Evolutionary conservation across 2,797 vertebrate species (phyloP).

Genomic region (Meda fulgida): DNA sequence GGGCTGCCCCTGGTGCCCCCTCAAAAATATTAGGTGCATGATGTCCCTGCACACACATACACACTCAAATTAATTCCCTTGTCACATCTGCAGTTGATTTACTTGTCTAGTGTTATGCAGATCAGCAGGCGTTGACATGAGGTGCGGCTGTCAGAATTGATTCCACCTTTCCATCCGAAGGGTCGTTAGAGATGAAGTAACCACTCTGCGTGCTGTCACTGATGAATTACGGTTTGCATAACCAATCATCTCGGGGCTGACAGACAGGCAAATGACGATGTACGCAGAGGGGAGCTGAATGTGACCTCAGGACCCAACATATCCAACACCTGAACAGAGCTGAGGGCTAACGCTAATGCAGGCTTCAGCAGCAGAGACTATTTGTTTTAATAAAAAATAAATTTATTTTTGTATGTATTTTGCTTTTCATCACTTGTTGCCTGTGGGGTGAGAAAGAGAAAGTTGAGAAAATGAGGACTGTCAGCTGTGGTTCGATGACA

Average conservation of each 20-base stretch:
- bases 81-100: conserved; percentile 64
- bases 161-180: conserved; percentile 69
- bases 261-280: conserved; percentile 64
- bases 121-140: conserved; percentile 63
- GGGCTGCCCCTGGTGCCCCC: background rate
- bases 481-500: conserved; percentile 47
- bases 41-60: conserved; percentile 32
- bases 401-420: conserved; percentile 12
- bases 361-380: background rate
- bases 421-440: background rate
- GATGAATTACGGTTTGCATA: conserved; percentile 79
- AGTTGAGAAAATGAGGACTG: conserved; percentile 15
- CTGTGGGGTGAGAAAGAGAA: background rate
- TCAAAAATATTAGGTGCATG: background rate
- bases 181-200: conserved; percentile 77
- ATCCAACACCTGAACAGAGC: conserved; percentile 66
- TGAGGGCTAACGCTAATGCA: conserved; percentile 59
- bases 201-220: conserved; percentile 74
- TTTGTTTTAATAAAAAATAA: conserved; percentile 22
- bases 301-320: conserved; percentile 65
- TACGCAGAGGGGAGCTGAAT: conserved; percentile 52
- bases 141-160: conserved; percentile 80
- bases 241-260: conserved; percentile 75
- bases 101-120: conserved; percentile 58
- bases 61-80: conserved; percentile 36